A percentile compares a stretch with the other conserved stretches of the same genome.
Conservation (phyloP, 1,140 invertebrate genomes). For the Lycorma delicatula region DNA sequence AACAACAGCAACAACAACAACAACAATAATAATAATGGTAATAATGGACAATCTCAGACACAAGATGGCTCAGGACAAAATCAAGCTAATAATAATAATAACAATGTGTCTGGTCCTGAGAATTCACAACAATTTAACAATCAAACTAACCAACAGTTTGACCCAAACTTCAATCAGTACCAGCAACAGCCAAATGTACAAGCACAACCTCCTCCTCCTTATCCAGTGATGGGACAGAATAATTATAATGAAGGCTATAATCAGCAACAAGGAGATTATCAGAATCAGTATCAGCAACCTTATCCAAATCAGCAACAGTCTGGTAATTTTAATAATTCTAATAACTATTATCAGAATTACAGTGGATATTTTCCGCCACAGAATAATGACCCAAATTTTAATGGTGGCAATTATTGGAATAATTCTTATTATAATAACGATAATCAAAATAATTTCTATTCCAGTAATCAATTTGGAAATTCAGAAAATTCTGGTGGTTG, state of each 20-base stretch:
- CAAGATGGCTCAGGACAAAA: too few relatives aligned
- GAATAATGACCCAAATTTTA: background rate
- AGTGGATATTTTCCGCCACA: conserved; percentile 38
- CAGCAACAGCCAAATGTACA: background rate
- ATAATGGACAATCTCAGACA: too few relatives aligned
- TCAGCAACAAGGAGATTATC: conserved; percentile 6
- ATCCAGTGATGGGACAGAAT: background rate
- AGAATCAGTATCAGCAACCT: conserved; percentile 35
- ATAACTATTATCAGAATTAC: conserved; percentile 39
- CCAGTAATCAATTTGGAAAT: background rate
- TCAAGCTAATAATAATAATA: too few relatives aligned
- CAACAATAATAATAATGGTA: too few relatives aligned
- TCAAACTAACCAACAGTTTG: background rate
- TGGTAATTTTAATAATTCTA: conserved; percentile 27
- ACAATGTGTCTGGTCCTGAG: too few relatives aligned
- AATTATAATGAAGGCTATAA: background rate
- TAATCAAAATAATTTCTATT: background rate
- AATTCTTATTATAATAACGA: conserved; percentile 1
- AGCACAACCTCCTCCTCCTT: background rate
- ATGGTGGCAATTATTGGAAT: background rate
- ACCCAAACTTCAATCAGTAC: conserved; percentile 6
- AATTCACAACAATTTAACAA: too few relatives aligned
- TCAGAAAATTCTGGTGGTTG: background rate
- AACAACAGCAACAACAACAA: too few relatives aligned
- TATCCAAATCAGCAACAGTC: conserved; percentile 36